Evolutionary conservation across 2,797 vertebrate genomes (phyloP), one percentile per base, ranked within the genome.

Genomic region (Clarias platycephalus): DNA sequence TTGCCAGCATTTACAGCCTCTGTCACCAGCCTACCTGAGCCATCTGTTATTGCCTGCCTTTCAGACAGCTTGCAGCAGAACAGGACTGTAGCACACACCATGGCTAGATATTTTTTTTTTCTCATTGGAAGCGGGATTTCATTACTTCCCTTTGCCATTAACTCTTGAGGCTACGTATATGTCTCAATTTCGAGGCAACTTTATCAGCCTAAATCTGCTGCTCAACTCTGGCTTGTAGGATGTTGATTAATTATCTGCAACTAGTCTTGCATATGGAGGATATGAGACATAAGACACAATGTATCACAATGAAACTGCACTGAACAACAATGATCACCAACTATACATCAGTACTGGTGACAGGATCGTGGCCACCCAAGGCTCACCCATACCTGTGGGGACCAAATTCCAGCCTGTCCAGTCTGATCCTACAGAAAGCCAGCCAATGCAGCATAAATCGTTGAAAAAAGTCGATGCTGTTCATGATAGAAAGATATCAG

Each of bases 21-120:
- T 37, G 75, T 77, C 75, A 60, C 55, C 77, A 64, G 77, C 77
- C 37, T 84, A 88, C 90, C 88, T 91, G 87, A 83, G 87, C 92
- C 93, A 94, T 94, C 92, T 94, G 92, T 88, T 85, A 66, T 70
- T 49, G 34, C 53, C 53, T 49, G 26, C 68, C 60, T 71, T 72
- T 83, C 26, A 80, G 60, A 57, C 77, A 40, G 72, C 70, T 57
- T 76, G 60, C 22, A 64, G 34, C 24, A 37, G 3, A 64, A 60
- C 40, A 64, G 26, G 62, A 67, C 20, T 80, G 31, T 24, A 80
- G 58, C 57, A 78, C 22, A 78, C 3, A 26, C 62, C 34, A 79
- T n/a, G 8, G 76, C 34, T 10, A 40, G 57, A 62, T 78, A 62
- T 37, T 37, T n/a, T 8, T 31, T 76, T 31, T 76, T 34, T 40